Base-by-base conservation (phyloP, 2,797 vertebrate genomes). In the Siniperca scherzeri region DNA sequence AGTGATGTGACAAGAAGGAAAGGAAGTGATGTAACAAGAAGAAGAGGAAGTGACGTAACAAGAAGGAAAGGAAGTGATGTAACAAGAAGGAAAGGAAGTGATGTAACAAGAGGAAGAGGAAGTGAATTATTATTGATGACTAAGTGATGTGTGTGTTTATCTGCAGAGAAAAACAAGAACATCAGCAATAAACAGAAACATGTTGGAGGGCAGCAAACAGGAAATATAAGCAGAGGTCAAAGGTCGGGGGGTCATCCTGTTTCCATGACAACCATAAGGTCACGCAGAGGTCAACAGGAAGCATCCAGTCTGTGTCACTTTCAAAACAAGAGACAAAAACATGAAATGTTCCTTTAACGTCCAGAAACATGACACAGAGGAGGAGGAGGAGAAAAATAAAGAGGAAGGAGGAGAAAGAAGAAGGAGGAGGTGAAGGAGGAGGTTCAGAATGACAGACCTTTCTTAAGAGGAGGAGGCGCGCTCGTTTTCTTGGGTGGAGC, bases 261-360 rank as follows among this genome's bases (percentile, higher is more conserved):
- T 73, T 78, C 64, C 40, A 73, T 73, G 69, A 53, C 57, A 44
- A 73, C 42, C 17, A 21, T 3, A 17, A 30, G 11, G 16, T 27
- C 36, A 53, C 30, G 2, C 33, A 22, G 46, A 62, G 53, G 59
- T 79, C 10, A 57, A 42, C 17, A 68, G 59, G 74, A 80, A 76
- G 50, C 57, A 48, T 67, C 30, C 19, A 17, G 53, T 67, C 70
- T 75, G 60, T 74, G 74, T 70, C 70, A 78, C 66, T 59, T 70
- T 80, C 62, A 73, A 64, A 38, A 38, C 3, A 36, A 76, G 16
- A 25, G 9, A 27, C 2, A 13, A 5, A 56, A 71, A 14, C 27
- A 57, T 2, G 4, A 52, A 53, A 30, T 21, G 55, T 36, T 48
- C 5, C 10, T 60, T 48, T 25, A 67, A 46, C 5, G 1, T 30